Base-by-base conservation (phyloP, 1,140 invertebrate species). In the Pygmarrhopalites habei region DNA sequence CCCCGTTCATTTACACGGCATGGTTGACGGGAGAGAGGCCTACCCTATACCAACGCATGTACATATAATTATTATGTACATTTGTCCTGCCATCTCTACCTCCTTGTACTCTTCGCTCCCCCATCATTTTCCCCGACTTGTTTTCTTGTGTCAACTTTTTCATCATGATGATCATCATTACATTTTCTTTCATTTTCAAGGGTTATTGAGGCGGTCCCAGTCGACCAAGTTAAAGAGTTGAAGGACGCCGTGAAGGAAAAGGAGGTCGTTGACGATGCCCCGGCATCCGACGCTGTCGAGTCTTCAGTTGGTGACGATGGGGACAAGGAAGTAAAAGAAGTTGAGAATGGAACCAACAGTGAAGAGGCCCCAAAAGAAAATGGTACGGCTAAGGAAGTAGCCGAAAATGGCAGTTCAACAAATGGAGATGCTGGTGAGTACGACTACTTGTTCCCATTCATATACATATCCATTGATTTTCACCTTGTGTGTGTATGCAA, bases 171-270 rank as follows among this genome's bases (percentile, higher is more conserved):
- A n/a, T n/a, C n/a, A n/a, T n/a, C n/a, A n/a, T n/a, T 49, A 49
- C 46, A 21, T 15, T 49, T 49, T 49, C 21, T 62, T 53, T 35
- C 21, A 23, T 43, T 49, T 25, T 62, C 10, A 12, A 64, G 57
- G 30, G 62, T 64, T 51, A 44, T 30, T 21, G 55, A 64, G 44
- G 55, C 30, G 21, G 43, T 43, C 15, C 26, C 44, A 19, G 49
- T 59, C 23, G 57, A 58, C 29, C 47, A 59, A 46, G 55, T 58
- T 5, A 64, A 58, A 28, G 57, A 64, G 43, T 23, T 32, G 17
- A 56, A 49, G 56, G 52, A 58, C 26, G 56, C 43, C 19, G 56
- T 57, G 19, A 32, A 12, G 39, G 32, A 39, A 19, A 35, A 47
- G 53, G 30, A 43, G 28, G 52, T 12, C 10, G 49, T 35, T 49